Conservation (phyloP, 2,797 vertebrate species). For the Kryptopterus vitreolus region DNA sequence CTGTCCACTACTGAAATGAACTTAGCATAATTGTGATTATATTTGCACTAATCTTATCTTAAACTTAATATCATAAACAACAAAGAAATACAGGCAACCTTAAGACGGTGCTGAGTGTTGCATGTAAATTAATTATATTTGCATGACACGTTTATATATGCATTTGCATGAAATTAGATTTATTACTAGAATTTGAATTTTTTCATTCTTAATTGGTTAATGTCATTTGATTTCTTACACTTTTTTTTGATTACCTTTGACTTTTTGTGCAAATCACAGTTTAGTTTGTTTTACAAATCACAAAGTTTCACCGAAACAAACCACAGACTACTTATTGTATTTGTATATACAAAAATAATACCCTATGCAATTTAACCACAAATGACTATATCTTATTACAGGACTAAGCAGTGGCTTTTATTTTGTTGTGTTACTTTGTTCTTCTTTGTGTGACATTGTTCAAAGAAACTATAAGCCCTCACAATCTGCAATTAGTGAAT, state of each 20-base stretch:
- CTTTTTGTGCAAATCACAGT: not conserved
- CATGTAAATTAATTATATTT: not conserved
- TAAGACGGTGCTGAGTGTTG: too few species aligned
- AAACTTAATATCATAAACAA: not conserved
- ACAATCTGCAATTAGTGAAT: slow-evolving; percentile 5
- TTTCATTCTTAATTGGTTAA: not conserved
- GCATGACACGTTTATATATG: too few species aligned
- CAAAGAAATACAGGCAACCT: too few species aligned
- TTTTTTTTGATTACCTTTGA: not conserved
- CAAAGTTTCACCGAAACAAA: slow-evolving; percentile 3
- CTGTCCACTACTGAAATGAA: too few species aligned
- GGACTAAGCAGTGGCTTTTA: slow-evolving; percentile 7
- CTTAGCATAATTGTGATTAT: not conserved
- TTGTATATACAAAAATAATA: too few species aligned
- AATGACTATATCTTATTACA: slow-evolving; percentile 24
- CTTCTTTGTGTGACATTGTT: slow-evolving; percentile 4
- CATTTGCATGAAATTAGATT: too few species aligned
- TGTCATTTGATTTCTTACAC: not conserved
- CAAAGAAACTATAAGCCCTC: slow-evolving; percentile 1
- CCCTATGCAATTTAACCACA: slow-evolving; percentile 17
- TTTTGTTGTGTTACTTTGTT: too few species aligned
- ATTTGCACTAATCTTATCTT: not conserved
- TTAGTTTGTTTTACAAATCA: slow-evolving; percentile 17
- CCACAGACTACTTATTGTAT: slow-evolving; percentile 13
- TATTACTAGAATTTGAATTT: too few species aligned